phyloP scores from a whole-genome alignment of 2,113 vertebrate genomes.

The Lagopus leucura region DNA sequence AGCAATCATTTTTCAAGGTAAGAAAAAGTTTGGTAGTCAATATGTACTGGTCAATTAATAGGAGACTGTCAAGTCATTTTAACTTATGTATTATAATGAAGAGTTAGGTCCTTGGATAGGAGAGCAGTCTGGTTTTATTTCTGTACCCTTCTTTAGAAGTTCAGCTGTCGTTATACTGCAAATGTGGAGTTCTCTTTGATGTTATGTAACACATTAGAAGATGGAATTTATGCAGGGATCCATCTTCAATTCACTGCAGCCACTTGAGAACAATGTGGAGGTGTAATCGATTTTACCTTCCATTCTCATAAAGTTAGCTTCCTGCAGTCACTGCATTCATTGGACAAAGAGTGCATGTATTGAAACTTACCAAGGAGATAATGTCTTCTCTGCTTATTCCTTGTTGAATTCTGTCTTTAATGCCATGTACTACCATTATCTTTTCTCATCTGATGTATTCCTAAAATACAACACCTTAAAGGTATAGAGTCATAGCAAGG shows the following conservation, averaged over 20 bases:
- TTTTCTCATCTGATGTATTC: background rate
- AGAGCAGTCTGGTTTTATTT: background rate
- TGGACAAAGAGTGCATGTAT: background rate
- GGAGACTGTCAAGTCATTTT: background rate
- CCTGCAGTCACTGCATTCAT: background rate
- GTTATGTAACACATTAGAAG: background rate
- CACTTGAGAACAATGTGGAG: background rate
- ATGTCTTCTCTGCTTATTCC: background rate
- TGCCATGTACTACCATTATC: background rate
- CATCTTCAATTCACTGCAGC: background rate
- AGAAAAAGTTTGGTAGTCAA: conserved; percentile 56
- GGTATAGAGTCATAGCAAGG: background rate
- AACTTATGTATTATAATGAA: background rate
- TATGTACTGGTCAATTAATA: background rate
- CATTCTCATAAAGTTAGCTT: background rate
- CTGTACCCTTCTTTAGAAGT: background rate
- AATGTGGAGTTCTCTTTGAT: background rate
- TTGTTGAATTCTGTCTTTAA: background rate
- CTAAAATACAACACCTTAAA: background rate
- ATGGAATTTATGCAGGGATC: background rate
- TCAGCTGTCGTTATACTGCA: background rate
- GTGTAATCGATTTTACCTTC: background rate
- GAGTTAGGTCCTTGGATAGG: background rate
- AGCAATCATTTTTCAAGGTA: conserved; percentile 98
- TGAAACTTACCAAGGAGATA: background rate